Conservation (phyloP, 2,888 invertebrate genomes). For the Baronia brevicornis region DNA sequence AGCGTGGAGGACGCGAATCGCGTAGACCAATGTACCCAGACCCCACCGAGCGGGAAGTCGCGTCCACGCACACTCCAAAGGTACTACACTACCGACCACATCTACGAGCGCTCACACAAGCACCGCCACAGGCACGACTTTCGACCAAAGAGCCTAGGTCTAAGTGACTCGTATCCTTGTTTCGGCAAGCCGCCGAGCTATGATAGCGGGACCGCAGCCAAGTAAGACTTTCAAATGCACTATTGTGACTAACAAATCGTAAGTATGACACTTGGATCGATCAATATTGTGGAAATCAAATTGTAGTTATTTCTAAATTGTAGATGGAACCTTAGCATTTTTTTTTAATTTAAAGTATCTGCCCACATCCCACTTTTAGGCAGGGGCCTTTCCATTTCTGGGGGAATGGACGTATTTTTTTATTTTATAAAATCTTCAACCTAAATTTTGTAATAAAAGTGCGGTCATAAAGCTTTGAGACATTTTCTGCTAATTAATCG, state of each 20-base stretch:
- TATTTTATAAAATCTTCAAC: no score
- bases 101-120: conserved; percentile 41
- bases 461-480: no score
- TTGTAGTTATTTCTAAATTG: no score
- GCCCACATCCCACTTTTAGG: no score
- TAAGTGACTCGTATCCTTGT: conserved; percentile 57
- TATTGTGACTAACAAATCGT: conserved; percentile 17
- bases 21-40: conserved; percentile 66
- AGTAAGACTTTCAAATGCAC: conserved; percentile 40
- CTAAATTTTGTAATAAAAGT: no score
- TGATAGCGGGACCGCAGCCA: conserved; percentile 44
- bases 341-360: no score
- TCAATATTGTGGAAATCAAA: no score
- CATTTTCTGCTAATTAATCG: no score
- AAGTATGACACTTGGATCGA: not conserved
- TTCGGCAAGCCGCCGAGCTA: conserved; percentile 57
- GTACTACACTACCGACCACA: conserved; percentile 72
- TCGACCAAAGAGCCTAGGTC: conserved; percentile 52
- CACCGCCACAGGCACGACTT: conserved; percentile 40
- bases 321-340: no score
- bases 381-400: no score
- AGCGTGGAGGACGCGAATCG: conserved; percentile 57
- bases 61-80: conserved; percentile 70
- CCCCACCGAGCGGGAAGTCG: conserved; percentile 59
- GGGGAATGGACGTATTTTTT: no score